Base-by-base conservation (phyloP, 2,888 invertebrate species). In the Meta bourneti region DNA sequence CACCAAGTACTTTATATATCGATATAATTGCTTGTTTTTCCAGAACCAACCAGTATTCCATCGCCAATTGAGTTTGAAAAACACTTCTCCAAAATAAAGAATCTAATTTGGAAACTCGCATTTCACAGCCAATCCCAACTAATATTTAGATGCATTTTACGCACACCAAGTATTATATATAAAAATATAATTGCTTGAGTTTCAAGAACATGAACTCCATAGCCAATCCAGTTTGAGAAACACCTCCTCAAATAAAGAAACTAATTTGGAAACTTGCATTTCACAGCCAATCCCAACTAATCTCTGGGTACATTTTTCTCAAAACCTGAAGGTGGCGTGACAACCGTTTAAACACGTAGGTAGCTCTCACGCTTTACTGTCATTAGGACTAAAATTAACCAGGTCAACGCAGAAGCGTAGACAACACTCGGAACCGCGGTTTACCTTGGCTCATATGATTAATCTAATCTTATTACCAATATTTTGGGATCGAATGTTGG, bases 381-480 rank as follows among this genome's bases (percentile, higher is more conserved):
- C 88, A 88, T 88, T 88, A 88, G 72, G 52, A 74, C 20, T 6
- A 48, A 69, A 88, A 75, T 69, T 88, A 88, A 74, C 81, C 74
- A 61, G 61, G 81, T 69, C 81, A 81, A 54, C 20, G 70, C 49
- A 49, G 20, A 19, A 83, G 52, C 72, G 51, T 34, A 34, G n/a
- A 72, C 52, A 49, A 83, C 74, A 75, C 48, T 52, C 51, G 74
- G 61, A 61, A 6, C 5, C 61, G 61, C 11, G 61, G 61, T 16
- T 16, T 6, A 6, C 11, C 72, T 82, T 82, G 52, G 19, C 48
- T 11, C 51, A 48, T 54, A 52, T 86, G 85, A 86, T 86, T 86
- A 86, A 86, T 86, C 75, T 49, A 16, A 34, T 48, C 69, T 77
- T 48, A 78, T 86, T 69, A 71, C 77, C 85, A 70, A 86, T 86